These are phyloP conservation scores for Xiphophorus couchianus DNA, from an alignment of 2,113 vertebrate genomes.

Conservation along the genomic window DNA sequence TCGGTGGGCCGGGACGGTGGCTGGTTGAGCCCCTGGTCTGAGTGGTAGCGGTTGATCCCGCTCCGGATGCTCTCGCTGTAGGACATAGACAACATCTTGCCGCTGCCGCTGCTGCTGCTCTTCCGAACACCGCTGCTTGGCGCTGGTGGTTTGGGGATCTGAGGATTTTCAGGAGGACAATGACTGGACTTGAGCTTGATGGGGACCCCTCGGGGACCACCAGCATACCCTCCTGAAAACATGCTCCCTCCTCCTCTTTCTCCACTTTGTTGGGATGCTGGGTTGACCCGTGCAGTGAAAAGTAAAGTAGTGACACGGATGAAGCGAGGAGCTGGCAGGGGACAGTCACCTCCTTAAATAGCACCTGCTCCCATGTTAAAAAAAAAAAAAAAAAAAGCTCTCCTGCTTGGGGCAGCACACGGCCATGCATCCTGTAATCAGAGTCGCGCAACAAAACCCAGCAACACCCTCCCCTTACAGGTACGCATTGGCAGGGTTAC, in stretches of 20 bases:
- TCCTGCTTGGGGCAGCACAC: constrained; percentile 64
- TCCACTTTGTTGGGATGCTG: constrained; percentile 38
- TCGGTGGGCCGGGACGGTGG: constrained; percentile 81
- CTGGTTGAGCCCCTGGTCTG: constrained; percentile 90
- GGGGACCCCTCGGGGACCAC: constrained; percentile 52
- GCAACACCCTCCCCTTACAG: constrained; percentile 70
- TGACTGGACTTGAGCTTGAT: constrained; percentile 71
- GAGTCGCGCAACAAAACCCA: constrained; percentile 59
- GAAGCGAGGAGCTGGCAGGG: constrained; percentile 51
- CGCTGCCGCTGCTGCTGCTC: constrained; percentile 80
- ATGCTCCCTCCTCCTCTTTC: constrained; percentile 55
- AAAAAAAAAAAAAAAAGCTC: constrained; percentile 61
- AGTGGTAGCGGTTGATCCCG: constrained; percentile 91
- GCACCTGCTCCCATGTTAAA: constrained; percentile 66
- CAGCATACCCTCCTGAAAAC: constrained; percentile 80
- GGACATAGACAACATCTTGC: constrained; percentile 96
- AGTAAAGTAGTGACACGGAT: constrained; percentile 63
- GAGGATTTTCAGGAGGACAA: constrained; percentile 75
- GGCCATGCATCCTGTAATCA: constrained; percentile 79
- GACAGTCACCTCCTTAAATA: constrained; percentile 80
- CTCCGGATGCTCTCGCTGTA: constrained; percentile 96
- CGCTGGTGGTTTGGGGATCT: constrained; percentile 77
- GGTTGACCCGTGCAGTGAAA: constrained; percentile 50
- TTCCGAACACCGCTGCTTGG: constrained; percentile 76
- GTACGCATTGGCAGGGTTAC: constrained; percentile 71